Evolutionary conservation across 2,113 vertebrate species (phyloP), one percentile per base, ranked within the genome.

Genomic region (Pseudorasbora parva): DNA sequence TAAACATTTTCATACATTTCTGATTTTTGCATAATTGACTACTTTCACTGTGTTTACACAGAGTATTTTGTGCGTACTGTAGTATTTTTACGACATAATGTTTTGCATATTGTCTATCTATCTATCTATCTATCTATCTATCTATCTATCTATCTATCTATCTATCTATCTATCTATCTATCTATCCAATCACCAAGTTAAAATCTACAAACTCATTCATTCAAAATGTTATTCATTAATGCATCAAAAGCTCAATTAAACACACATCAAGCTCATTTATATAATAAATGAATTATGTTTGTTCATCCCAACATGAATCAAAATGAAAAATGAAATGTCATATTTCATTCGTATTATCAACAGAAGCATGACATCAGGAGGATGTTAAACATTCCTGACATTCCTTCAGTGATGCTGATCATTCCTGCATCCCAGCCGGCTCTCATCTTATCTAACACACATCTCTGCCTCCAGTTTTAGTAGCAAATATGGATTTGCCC

Each of bases 401-500:
- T 81, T 81, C 79, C 79, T 54, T 23, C 64, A 56, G 79, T 69
- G 64, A 71, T 81, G 45, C 62, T 49, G 43, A 30, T 69, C 21
- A 69, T 66, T 54, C 23, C 37, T 72, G 17, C 21, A 64, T 47
- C 43, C 45, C 66, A 25, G 47, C 21, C 45, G 30, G 23, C 80
- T 66, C 78, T 78, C 66, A 81, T 59, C 82, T 69, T 47, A 59
- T 79, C 78, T 49, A 51, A 41, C 62, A 57, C 45, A 49, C 57
- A 83, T 81, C 75, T 68, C n/a, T 79, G 12, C 37, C 69, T 78
- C 51, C 82, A 45, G 59, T 73, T 83, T 82, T 73, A 75, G 82
- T 76, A 60, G 68, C 56, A 77, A 37, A 45, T 85, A 81, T 87
- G 82, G 85, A 86, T 87, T 69, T 86, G 84, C 83, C 62, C 80